These are phyloP conservation scores for Lasioglossum figueresi DNA, from an alignment of 2,888 invertebrate genomes.

Conservation along the genomic window DNA sequence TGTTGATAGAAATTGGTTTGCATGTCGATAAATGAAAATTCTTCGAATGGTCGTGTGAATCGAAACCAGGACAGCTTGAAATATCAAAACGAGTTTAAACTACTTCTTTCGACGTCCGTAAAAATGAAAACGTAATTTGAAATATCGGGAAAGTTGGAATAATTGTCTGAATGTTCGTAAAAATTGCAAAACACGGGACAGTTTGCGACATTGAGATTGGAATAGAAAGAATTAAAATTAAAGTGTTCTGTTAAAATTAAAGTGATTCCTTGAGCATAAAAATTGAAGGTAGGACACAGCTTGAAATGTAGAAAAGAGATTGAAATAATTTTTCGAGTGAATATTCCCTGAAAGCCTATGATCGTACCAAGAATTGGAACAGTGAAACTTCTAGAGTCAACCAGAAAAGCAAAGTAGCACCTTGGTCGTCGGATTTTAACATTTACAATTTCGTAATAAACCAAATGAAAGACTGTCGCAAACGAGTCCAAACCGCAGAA, in stretches of 20 bases:
- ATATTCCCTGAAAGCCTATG: not conserved
- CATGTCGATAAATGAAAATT: not conserved
- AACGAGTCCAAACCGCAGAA: not conserved
- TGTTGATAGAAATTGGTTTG: not conserved
- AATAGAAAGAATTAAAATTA: too few species aligned
- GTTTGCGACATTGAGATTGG: not conserved
- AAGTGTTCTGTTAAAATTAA: not conserved
- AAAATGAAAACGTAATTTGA: not conserved
- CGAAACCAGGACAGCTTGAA: not conserved
- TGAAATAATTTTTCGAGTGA: not conserved
- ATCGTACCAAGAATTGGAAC: not conserved
- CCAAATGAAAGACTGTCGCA: not conserved
- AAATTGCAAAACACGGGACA: not conserved
- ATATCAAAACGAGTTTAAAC: not conserved
- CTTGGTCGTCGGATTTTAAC: not conserved
- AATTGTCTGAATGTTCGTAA: not conserved
- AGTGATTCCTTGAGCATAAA: not conserved
- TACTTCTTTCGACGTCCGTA: not conserved
- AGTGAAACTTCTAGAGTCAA: not conserved
- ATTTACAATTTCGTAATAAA: not conserved
- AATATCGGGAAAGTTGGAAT: not conserved
- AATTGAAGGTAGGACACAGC: not conserved
- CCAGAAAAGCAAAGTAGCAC: not conserved
- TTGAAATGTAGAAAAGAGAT: not conserved
- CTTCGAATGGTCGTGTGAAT: too few species aligned